Conservation (phyloP, 2,888 invertebrate species). For the Microplitis manilae region DNA sequence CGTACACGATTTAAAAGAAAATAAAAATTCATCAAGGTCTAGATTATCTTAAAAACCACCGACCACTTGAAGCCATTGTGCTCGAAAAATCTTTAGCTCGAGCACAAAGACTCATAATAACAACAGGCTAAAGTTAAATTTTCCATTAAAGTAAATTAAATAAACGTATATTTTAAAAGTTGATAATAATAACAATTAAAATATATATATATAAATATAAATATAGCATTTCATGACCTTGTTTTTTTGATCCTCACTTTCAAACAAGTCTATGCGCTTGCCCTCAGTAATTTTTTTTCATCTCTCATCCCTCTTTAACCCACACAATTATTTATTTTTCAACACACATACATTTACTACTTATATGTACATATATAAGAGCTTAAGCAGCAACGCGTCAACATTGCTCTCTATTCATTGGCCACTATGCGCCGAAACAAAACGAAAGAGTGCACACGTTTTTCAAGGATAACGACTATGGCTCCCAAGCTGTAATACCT, state of each 20-base stretch:
- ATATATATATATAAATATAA: no score
- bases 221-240: not conserved
- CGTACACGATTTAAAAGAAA: not conserved
- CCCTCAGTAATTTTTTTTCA: not conserved
- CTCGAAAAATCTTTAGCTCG: not conserved
- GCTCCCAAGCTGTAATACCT: conserved; percentile 34
- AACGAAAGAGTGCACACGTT: conserved; percentile 65
- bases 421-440: conserved; percentile 65
- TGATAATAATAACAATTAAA: not conserved
- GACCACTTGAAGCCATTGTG: not conserved
- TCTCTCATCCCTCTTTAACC: not conserved
- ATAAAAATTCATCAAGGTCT: not conserved
- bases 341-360: not conserved
- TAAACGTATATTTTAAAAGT: not conserved
- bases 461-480: conserved; percentile 70
- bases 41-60: conserved; percentile 1
- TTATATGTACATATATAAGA: conserved; percentile 33
- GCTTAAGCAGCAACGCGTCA: conserved; percentile 42
- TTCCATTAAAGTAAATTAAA: not conserved
- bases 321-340: not conserved
- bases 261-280: not conserved
- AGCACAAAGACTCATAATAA: not conserved
- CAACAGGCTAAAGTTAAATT: not conserved
- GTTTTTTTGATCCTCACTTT: not conserved
- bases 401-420: conserved; percentile 52